Percentiles rank a stretch among this genome's conserved stretches.
These are phyloP conservation scores for Crotalus tigris DNA, from an alignment of 2,113 vertebrate species.

Conservation along the genomic window DNA sequence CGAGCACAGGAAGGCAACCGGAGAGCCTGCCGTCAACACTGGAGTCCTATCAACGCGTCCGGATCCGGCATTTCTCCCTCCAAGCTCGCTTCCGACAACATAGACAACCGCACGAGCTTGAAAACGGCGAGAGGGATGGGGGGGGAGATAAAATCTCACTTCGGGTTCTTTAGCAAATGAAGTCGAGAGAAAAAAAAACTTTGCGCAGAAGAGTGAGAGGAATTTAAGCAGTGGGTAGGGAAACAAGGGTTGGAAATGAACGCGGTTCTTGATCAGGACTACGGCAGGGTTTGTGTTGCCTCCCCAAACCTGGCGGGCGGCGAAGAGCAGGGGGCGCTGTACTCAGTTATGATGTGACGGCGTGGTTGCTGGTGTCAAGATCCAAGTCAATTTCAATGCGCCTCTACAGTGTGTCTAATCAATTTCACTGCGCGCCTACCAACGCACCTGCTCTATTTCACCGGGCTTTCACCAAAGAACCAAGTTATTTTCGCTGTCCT, in stretches of 20 bases:
- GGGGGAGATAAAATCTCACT: background rate
- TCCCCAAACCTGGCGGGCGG: background rate
- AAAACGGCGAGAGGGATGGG: background rate
- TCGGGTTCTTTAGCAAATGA: background rate
- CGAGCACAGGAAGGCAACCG: background rate
- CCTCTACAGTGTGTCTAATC: background rate
- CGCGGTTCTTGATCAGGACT: background rate
- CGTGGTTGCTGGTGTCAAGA: background rate
- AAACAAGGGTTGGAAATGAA: too few species aligned
- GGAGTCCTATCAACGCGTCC: background rate
- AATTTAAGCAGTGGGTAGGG: background rate
- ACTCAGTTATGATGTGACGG: background rate
- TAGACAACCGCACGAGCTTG: background rate
- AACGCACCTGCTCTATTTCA: background rate
- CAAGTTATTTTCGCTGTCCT: background rate
- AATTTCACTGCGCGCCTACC: background rate
- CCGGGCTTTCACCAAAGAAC: background rate
- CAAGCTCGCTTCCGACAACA: background rate
- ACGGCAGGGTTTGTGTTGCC: background rate
- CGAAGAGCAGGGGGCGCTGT: background rate
- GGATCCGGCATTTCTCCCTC: background rate
- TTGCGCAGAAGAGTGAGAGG: background rate
- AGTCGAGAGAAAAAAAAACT: slow-evolving; percentile 39
- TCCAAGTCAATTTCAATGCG: background rate
- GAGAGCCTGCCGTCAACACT: background rate